Evolutionary conservation across 2,888 invertebrate genomes (phyloP), one percentile per base, ranked within the genome.

Genomic region (Glyphotaelius pellucidus): DNA sequence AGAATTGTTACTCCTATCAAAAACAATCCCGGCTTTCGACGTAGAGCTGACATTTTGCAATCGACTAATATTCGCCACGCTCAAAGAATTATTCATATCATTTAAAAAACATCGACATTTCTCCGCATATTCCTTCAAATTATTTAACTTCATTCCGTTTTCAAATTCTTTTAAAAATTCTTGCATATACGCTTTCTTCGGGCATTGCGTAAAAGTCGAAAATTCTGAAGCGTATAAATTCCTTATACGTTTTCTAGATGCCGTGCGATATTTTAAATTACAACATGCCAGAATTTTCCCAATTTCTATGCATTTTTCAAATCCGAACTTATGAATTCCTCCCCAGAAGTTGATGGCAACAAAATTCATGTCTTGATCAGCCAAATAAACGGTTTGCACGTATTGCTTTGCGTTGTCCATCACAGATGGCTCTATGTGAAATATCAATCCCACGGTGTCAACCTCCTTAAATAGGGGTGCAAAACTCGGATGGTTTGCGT

Each of bases 361-460:
- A 15, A 97, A 94, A 94, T 96, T 96, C 94, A 95, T 96, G 52
- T 96, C 95, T 12, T 94, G 94, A 94, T 97, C 97, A 0, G 97
- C 95, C 31, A 97, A 89, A 95, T 97, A 97, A 0, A 97, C 95
- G 92, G 96, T 96, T 95, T 97, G 97, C 91, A 94, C 94, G 90
- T 92, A 93, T 92, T 92, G 93, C 80, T 93, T 94, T 79, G 94
- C 94, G 94, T 89, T 31, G 25, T 95, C 95, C 92, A 95, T 94
- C 38, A 95, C 95, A 42, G 95, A 94, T 38, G 96, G 96, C 93
- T 96, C 96, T 80, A 97, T 95, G 91, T 95, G 95, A 38, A 97
- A 96, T 80, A 98, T 96, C 3, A 98, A 94, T 2, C 98, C 98
- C 7, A 97, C 96, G 15, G 97, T 97, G 95, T 98, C 98, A 93